Evolutionary conservation across 2,797 vertebrate genomes (phyloP).

Genomic region (Geotrypetes seraphini): DNA sequence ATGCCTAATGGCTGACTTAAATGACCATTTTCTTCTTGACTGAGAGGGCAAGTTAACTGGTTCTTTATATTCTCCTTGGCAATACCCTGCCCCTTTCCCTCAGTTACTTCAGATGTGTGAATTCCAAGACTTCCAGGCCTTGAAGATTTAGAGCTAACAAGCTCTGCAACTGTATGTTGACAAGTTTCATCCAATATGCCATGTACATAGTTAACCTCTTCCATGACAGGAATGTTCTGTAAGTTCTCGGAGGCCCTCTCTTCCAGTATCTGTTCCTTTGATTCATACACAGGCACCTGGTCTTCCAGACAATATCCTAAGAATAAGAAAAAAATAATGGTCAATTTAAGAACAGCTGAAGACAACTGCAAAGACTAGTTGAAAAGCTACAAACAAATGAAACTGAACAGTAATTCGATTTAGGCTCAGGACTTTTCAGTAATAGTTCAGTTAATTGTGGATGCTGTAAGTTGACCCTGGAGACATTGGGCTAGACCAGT

Average conservation of each 20-base stretch:
- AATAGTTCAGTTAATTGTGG: too few species aligned
- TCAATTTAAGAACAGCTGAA: too few species aligned
- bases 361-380: too few species aligned
- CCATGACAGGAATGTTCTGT: neutral
- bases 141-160: neutral
- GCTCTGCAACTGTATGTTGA: neutral
- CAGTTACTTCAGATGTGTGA: neutral
- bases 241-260: neutral
- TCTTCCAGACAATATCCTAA: too few species aligned
- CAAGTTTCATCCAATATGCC: neutral
- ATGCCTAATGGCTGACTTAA: neutral
- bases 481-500: too few species aligned
- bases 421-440: too few species aligned
- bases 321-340: too few species aligned
- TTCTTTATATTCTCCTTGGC: neutral
- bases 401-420: too few species aligned
- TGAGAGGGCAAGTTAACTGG: neutral
- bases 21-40: neutral
- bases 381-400: too few species aligned
- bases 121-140: accelerated
- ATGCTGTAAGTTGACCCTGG: too few species aligned
- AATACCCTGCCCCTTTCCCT: constrained; percentile 3
- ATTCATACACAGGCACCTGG: too few species aligned
- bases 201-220: neutral
- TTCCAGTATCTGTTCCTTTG: too few species aligned